Evolutionary conservation across 2,797 vertebrate species (phyloP), one percentile per base, ranked within the genome.

Genomic region (Taeniopygia guttata): DNA sequence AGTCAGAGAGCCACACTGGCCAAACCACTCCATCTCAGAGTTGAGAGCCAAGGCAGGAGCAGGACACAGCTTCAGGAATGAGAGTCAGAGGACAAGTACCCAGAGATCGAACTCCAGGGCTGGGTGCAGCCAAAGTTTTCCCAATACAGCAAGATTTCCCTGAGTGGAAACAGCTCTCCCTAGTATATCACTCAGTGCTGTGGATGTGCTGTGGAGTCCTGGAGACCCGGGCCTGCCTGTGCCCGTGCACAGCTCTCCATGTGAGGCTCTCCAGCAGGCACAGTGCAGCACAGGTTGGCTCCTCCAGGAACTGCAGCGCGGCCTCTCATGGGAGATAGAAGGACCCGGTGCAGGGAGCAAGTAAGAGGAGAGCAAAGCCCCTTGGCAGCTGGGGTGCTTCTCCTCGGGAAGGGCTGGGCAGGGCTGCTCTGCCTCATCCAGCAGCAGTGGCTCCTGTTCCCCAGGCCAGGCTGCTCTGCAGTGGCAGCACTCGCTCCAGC

Each of bases 181-280:
- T 21, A 13, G 23, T 2, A 1, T 7, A 30, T 58, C 7, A 3
- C 13, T 16, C 5, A 1, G 45, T 11, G 25, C 55, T 2, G 2
- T 3, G 13, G 52, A 18, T 11, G 16, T 29, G 40, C 30, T 34
- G 46, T 12, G 5, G 58, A 10, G 30, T 49, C 7, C 13, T 22
- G 19, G 17, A 36, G 40, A 38, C 29, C 67, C 29, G 30, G 29
- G 26, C n/a, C 83, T 76, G 54, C 60, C 52, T 23, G 30, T 7
- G 9, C 43, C 48, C 1, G 0, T 15, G 30, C 15, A 4, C 1
- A 5, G n/a, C 49, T 62, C 48, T 21, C 59, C 15, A 1, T 0
- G 17, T 11, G 5, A 43, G 42, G 20, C 2, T 54, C 6, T 94
- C 23, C 80, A n/a, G 34, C 32, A 16, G n/a, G 34, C 43, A 40